A percentile compares a stretch with the other conserved stretches of the same genome.
Conservation (phyloP, 2,888 invertebrate genomes). For the Xestoiulus laeticollis region DNA sequence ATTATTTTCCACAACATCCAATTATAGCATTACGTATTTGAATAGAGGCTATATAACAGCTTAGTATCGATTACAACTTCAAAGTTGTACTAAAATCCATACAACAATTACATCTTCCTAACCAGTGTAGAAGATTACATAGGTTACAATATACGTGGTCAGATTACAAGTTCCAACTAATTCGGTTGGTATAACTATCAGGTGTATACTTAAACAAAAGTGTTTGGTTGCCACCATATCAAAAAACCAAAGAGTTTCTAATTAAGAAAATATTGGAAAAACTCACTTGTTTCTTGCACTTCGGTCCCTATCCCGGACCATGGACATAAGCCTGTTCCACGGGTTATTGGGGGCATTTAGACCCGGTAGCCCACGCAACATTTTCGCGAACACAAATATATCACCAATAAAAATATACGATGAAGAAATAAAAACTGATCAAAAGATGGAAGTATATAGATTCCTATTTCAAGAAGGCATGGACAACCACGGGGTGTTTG, state of each 20-base stretch:
- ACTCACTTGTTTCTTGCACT: slow-evolving; percentile 53
- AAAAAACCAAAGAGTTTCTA: neutral
- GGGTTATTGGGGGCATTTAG: slow-evolving; percentile 74
- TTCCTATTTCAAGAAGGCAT: neutral
- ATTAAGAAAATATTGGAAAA: neutral
- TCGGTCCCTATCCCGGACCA: slow-evolving; percentile 66
- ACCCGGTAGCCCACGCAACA: slow-evolving; percentile 56
- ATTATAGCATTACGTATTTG: too few relatives aligned
- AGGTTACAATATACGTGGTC: neutral
- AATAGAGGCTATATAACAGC: neutral
- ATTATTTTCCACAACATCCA: too few relatives aligned
- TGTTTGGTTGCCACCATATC: neutral
- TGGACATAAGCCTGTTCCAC: slow-evolving; percentile 85
- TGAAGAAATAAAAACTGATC: neutral
- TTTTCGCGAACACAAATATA: slow-evolving; percentile 19
- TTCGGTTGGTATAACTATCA: neutral
- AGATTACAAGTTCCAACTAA: neutral
- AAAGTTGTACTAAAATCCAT: neutral
- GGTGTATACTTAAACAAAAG: neutral
- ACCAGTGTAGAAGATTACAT: neutral
- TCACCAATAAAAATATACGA: neutral
- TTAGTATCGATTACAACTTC: neutral
- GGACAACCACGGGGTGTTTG: neutral
- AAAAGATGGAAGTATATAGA: slow-evolving; percentile 30
- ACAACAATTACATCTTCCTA: neutral